phyloP scores from a whole-genome alignment of 2,888 invertebrate species.

The Pegoplata infirma region DNA sequence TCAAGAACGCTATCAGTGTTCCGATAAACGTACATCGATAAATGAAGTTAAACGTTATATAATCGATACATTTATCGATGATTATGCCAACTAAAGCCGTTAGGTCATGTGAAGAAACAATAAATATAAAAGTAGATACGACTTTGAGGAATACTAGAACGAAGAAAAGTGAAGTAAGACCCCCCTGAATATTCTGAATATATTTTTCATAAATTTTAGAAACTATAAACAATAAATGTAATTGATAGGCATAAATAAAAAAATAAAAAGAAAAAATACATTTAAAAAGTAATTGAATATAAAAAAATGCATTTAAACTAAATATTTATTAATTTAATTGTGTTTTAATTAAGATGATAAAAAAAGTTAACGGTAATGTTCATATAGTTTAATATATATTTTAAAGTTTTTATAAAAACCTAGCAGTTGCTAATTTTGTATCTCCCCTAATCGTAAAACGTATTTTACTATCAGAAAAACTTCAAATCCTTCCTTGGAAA shows the following conservation, averaged over 20 bases:
- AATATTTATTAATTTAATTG: neutral
- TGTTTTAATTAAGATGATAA: neutral
- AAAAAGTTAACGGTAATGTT: no score
- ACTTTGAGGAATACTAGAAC: slow-evolving; percentile 22
- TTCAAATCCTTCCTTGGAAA: no score
- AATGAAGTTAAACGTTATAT: slow-evolving; percentile 78
- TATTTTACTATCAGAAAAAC: no score
- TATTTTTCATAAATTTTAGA: slow-evolving; percentile 63
- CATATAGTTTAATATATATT: no score
- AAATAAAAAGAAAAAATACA: slow-evolving; percentile 21
- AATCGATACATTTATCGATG: slow-evolving; percentile 78
- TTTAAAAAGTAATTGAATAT: slow-evolving; percentile 24
- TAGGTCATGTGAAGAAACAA: slow-evolving; percentile 51
- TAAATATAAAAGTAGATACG: slow-evolving; percentile 37
- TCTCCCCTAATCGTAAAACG: no score
- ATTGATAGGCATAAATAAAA: slow-evolving; percentile 53
- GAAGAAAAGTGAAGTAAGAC: slow-evolving; percentile 24
- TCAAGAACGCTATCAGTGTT: slow-evolving; percentile 76
- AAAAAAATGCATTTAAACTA: slow-evolving; percentile 52
- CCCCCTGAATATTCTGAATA: slow-evolving; percentile 57
- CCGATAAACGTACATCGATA: slow-evolving; percentile 75
- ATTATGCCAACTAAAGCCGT: slow-evolving; percentile 74
- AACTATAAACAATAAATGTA: slow-evolving; percentile 51
- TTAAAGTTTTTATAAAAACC: no score
- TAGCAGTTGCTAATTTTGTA: no score